Percentiles rank a stretch among this genome's conserved stretches.
Evolutionary conservation across 2,888 invertebrate species (phyloP).

Genomic region (Beris chalybata): DNA sequence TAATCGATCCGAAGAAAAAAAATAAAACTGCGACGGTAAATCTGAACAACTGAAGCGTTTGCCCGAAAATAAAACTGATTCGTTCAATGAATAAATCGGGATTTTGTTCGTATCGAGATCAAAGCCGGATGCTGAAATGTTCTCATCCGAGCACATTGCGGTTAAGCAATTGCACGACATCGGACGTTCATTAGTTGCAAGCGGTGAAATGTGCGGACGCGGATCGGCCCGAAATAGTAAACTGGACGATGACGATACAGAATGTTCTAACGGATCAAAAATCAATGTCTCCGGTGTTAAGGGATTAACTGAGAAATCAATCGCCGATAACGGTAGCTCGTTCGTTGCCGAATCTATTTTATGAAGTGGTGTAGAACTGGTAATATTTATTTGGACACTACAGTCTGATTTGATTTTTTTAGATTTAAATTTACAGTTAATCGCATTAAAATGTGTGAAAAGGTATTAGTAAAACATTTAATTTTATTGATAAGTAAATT

Average conservation of each 20-base stretch:
- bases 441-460: background rate
- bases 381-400: conserved; percentile 49
- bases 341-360: conserved; percentile 66
- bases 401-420: background rate
- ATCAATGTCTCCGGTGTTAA: conserved; percentile 48
- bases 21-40: background rate
- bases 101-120: conserved; percentile 8
- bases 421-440: background rate
- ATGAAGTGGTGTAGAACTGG: conserved; percentile 49
- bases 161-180: conserved; percentile 50
- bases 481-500: background rate
- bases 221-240: conserved; percentile 43
- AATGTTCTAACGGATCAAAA: conserved; percentile 43
- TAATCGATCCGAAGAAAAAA: background rate
- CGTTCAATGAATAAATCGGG: conserved; percentile 21
- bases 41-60: conserved; percentile 23
- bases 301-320: conserved; percentile 57
- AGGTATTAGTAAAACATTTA: conserved; percentile 1
- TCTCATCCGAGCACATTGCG: background rate
- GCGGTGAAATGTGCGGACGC: conserved; percentile 58
- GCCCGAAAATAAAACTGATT: conserved; percentile 21
- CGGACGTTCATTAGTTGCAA: conserved; percentile 55
- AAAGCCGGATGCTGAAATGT: background rate
- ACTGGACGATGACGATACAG: background rate
- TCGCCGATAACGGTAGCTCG: conserved; percentile 67